Evolutionary conservation across 2,797 vertebrate genomes (phyloP).

Genomic region (Carapus acus): DNA sequence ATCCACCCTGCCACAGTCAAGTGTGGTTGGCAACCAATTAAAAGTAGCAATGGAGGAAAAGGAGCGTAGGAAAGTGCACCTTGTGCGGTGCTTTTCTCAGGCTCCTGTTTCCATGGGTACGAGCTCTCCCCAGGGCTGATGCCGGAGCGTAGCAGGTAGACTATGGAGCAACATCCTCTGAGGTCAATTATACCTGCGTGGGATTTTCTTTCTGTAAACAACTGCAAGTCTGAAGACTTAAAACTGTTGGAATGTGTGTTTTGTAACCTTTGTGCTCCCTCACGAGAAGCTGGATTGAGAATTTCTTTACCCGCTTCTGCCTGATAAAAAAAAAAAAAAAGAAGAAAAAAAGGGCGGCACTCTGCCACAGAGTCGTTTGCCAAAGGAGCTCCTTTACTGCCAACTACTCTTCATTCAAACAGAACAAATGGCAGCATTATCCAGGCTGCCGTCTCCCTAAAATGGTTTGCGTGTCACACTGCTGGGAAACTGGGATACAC

Average conservation of each 20-base stretch:
- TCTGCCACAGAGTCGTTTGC: constrained; percentile 60
- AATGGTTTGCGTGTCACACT: constrained; percentile 45
- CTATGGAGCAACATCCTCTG: constrained; percentile 23
- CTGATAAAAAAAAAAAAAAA: too few species aligned
- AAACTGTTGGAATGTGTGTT: constrained; percentile 34
- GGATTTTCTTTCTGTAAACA: constrained; percentile 26
- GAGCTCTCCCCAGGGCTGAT: constrained; percentile 28
- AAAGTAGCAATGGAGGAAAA: constrained; percentile 43
- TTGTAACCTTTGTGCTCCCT: constrained; percentile 13
- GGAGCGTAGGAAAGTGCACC: constrained; percentile 49
- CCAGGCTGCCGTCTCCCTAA: constrained; percentile 54
- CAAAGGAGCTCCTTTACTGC: constrained; percentile 52
- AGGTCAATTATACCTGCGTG: constrained; percentile 49
- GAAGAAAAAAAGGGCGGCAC: constrained; percentile 51
- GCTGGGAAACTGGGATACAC: constrained; percentile 46
- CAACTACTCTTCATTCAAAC: constrained; percentile 63
- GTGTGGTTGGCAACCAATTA: constrained; percentile 70
- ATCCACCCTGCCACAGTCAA: constrained; percentile 68
- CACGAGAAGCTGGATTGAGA: constrained; percentile 40
- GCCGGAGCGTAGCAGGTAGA: constrained; percentile 43
- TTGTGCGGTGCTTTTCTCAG: constrained; percentile 58
- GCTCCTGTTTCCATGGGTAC: constrained; percentile 59
- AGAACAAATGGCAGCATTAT: constrained; percentile 67
- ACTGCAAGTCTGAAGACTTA: constrained; percentile 26
- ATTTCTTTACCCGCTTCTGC: constrained; percentile 33